These are phyloP conservation scores for Charanyca ferruginea DNA, from an alignment of 2,888 invertebrate species.

Conservation along the genomic window DNA sequence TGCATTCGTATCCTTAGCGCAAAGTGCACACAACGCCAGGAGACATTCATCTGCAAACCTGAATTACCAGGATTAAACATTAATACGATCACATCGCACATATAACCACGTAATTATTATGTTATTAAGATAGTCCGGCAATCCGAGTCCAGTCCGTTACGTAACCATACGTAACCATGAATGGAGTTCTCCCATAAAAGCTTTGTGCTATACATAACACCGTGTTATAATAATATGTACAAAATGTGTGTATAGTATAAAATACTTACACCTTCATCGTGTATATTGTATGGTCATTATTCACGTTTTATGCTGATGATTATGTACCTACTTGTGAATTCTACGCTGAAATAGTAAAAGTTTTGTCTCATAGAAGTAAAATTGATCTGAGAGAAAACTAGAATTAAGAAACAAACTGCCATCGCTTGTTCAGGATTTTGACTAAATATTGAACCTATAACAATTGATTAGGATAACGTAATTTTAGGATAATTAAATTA, in stretches of 20 bases:
- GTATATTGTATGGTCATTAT: slow-evolving; percentile 12
- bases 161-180: slow-evolving; percentile 55
- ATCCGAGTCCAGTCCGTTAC: slow-evolving; percentile 47
- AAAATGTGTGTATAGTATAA: not conserved
- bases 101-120: slow-evolving; percentile 43
- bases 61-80: slow-evolving; percentile 16
- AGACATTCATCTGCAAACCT: slow-evolving; percentile 10
- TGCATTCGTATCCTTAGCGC: not conserved
- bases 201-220: slow-evolving; percentile 49
- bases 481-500: not conserved
- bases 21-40: not conserved
- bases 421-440: too few species aligned
- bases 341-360: slow-evolving; percentile 11
- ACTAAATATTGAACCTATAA: not conserved
- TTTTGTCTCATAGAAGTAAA: not conserved
- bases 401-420: not conserved
- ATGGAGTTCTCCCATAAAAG: slow-evolving; percentile 54
- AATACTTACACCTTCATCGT: slow-evolving; percentile 5
- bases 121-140: slow-evolving; percentile 44
- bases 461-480: too few species aligned
- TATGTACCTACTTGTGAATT: slow-evolving; percentile 4
- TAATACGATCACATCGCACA: slow-evolving; percentile 20
- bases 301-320: slow-evolving; percentile 21
- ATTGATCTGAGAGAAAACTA: not conserved
- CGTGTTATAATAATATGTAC: slow-evolving; percentile 26